Evolutionary conservation across 2,888 invertebrate species (phyloP).

Genomic region (Eilema sororculum): DNA sequence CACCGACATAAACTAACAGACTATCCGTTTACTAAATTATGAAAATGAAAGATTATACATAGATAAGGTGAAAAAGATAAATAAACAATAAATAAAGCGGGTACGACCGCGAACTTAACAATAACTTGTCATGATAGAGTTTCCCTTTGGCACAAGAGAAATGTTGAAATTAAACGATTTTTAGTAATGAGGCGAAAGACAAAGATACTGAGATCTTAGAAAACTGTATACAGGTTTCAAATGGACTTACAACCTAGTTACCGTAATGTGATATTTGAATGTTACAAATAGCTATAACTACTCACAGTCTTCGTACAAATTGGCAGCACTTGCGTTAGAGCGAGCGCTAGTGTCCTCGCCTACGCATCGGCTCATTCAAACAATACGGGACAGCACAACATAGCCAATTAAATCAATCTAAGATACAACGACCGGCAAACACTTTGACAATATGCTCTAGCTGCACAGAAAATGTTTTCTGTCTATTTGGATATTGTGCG

Average conservation of each 20-base stretch:
- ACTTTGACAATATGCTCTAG: too few relatives aligned
- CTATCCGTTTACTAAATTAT: slow-evolving; percentile 34
- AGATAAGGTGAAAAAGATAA: slow-evolving; percentile 55
- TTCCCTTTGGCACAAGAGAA: slow-evolving; percentile 81
- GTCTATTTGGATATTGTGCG: too few relatives aligned
- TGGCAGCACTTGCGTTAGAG: slow-evolving; percentile 54
- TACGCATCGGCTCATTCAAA: slow-evolving; percentile 3
- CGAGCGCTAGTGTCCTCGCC: slow-evolving; percentile 25
- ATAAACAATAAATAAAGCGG: slow-evolving; percentile 74
- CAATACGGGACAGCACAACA: background rate
- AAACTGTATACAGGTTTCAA: slow-evolving; percentile 78
- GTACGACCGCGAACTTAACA: slow-evolving; percentile 63
- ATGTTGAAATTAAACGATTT: slow-evolving; percentile 59
- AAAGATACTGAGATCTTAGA: slow-evolving; percentile 81
- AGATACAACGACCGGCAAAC: background rate
- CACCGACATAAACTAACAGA: slow-evolving; percentile 30
- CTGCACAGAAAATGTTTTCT: too few relatives aligned
- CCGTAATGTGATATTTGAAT: slow-evolving; percentile 62
- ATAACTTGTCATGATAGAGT: slow-evolving; percentile 78
- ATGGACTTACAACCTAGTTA: slow-evolving; percentile 61
- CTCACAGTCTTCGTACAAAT: slow-evolving; percentile 77
- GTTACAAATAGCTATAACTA: slow-evolving; percentile 67
- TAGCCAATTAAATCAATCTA: background rate
- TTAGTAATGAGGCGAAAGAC: slow-evolving; percentile 59
- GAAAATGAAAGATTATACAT: slow-evolving; percentile 46